These are phyloP conservation scores for Emydura subglobosa DNA, from an alignment of 2,113 vertebrate genomes.

Conservation along the genomic window DNA sequence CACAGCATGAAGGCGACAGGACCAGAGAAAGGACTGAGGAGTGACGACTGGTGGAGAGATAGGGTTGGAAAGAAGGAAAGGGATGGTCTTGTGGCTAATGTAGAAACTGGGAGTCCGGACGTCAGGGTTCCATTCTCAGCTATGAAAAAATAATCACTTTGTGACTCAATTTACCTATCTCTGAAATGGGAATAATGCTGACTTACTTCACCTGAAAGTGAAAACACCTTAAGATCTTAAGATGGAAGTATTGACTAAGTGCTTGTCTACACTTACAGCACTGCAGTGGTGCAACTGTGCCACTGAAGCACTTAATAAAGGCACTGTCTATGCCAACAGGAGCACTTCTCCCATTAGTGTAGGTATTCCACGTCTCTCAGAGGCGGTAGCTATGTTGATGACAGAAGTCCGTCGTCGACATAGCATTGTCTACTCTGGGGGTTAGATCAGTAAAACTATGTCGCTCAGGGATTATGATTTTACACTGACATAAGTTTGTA, in stretches of 20 bases:
- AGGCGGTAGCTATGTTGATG: not conserved
- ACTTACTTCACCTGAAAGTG: not conserved
- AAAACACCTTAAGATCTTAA: not conserved
- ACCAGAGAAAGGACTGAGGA: not conserved
- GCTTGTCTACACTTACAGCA: not conserved
- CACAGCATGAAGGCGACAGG: not conserved
- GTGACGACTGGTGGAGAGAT: not conserved
- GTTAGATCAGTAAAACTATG: too few relatives aligned
- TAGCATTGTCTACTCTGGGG: not conserved
- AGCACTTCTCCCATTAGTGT: not conserved
- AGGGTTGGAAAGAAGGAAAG: not conserved
- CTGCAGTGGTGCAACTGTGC: not conserved
- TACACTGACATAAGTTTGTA: not conserved
- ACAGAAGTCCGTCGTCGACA: not conserved
- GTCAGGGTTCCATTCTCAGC: not conserved
- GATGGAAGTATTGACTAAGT: not conserved
- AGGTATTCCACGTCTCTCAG: not conserved
- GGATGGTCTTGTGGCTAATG: not conserved
- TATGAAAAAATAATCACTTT: not conserved
- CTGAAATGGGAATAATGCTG: not conserved
- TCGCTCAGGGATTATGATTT: not conserved
- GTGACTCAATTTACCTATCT: not conserved
- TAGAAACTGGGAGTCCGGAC: not conserved
- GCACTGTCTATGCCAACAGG: not conserved
- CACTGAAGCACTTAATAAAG: not conserved